Conservation (phyloP, 2,797 vertebrate genomes). For the Gobio occitaniae region DNA sequence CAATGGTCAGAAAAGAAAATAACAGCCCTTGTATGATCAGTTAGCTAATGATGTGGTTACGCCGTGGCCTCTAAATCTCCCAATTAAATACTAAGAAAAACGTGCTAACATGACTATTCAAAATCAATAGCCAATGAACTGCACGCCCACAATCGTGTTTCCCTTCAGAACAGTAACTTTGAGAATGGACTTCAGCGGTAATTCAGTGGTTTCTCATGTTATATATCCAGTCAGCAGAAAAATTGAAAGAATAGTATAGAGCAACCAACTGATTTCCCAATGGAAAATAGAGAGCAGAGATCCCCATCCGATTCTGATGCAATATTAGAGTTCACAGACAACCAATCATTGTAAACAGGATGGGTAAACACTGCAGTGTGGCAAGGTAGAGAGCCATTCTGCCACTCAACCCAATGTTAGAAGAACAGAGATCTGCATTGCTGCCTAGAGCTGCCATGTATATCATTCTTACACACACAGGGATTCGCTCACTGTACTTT, state of each 20-base stretch:
- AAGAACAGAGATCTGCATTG: conserved; percentile 1
- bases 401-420: conserved; percentile 17
- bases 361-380: conserved; percentile 49
- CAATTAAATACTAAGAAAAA: background rate
- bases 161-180: background rate
- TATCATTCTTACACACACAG: background rate
- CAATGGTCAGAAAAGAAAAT: background rate
- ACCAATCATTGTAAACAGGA: conserved; percentile 59
- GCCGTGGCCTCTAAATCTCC: background rate
- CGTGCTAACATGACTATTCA: background rate
- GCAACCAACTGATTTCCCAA: background rate
- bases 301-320: conserved; percentile 48
- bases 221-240: background rate
- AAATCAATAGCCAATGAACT: conserved; percentile 3
- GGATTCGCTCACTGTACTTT: background rate
- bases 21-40: background rate
- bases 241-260: background rate
- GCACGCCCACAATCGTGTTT: background rate
- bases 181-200: background rate
- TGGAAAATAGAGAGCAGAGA: background rate
- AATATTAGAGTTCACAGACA: conserved; percentile 55
- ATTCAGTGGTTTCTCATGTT: background rate
- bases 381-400: background rate
- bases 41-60: background rate
- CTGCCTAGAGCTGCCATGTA: background rate